Conservation (phyloP, 2,888 invertebrate species). For the Cerastoderma edule region DNA sequence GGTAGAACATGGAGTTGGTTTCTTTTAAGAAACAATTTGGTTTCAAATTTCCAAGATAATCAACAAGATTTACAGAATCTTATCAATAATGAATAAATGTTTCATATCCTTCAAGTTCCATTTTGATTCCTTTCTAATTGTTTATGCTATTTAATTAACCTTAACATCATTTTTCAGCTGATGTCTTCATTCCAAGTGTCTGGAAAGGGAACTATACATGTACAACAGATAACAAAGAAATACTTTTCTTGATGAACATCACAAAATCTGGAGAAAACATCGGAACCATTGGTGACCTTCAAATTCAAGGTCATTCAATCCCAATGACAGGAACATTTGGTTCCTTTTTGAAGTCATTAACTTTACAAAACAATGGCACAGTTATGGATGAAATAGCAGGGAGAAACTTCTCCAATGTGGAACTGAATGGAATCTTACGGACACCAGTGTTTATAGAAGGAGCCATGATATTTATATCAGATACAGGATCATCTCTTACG, state of each 20-base stretch:
- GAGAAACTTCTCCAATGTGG: conserved; percentile 49
- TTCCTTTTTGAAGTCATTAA: conserved; percentile 27
- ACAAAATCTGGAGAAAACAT: conserved; percentile 39
- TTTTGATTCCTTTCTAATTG: no score
- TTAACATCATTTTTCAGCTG: no score
- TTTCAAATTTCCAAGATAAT: no score
- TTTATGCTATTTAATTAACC: no score
- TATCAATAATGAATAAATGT: no score
- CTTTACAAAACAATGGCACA: conserved; percentile 34
- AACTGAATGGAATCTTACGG: conserved; percentile 40
- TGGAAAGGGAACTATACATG: conserved; percentile 57
- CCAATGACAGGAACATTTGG: conserved; percentile 46
- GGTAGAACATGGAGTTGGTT: no score
- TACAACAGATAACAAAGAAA: conserved; percentile 20
- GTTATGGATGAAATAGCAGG: conserved; percentile 32
- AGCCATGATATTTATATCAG: conserved; percentile 27
- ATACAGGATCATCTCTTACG: conserved; percentile 15
- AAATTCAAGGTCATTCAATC: conserved; percentile 25
- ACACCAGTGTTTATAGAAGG: conserved; percentile 41
- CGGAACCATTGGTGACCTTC: conserved; percentile 33
- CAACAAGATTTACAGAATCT: no score
- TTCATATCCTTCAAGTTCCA: no score
- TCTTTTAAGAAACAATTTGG: no score
- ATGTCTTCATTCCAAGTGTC: conserved; percentile 50
- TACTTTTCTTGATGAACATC: conserved; percentile 43